phyloP scores from a whole-genome alignment of 2,888 invertebrate species.

The Microplitis deprimator region DNA sequence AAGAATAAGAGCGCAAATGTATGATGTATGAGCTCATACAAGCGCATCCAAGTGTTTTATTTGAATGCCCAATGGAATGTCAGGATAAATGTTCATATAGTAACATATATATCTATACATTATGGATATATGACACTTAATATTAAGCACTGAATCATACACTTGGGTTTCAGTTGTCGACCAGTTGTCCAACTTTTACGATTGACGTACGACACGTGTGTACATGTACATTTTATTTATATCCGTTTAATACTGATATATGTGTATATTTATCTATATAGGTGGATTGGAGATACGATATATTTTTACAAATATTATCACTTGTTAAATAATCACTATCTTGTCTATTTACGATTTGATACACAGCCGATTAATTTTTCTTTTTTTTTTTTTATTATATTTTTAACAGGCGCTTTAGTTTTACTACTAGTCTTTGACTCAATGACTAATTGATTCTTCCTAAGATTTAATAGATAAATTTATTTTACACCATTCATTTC shows the following conservation, averaged over 20 bases:
- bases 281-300: no score
- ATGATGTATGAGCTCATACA: neutral
- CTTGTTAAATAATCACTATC: no score
- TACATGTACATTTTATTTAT: neutral
- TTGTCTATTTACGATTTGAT: no score
- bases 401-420: no score
- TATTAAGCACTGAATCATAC: neutral
- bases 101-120: neutral
- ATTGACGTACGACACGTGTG: neutral
- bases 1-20: neutral
- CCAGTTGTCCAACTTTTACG: neutral
- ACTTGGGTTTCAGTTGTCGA: neutral
- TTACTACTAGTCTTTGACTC: no score
- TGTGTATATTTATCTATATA: neutral
- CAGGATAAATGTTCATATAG: neutral
- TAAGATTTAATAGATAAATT: no score
- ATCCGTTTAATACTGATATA: neutral
- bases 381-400: no score
- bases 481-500: no score
- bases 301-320: no score
- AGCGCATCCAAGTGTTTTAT: neutral
- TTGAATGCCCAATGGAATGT: neutral
- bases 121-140: neutral
- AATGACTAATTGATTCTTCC: no score
- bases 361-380: no score